Conservation (phyloP, 1,140 invertebrate species). For the Cherax destructor region DNA sequence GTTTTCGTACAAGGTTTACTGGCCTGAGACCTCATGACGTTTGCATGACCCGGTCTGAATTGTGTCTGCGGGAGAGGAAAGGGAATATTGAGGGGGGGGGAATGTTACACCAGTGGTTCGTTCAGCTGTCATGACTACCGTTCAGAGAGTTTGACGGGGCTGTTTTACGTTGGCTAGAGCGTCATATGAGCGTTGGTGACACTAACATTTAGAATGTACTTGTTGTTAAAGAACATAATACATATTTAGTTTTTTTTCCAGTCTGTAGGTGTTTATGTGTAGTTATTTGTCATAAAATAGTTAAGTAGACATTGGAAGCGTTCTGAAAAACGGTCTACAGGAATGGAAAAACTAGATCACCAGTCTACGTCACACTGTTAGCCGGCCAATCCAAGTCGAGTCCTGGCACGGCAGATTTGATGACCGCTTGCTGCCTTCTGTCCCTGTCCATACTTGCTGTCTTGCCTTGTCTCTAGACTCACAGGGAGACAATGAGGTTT, state of each 20-base stretch:
- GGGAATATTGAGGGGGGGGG: no score
- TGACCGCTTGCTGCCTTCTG: background rate
- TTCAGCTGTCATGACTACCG: no score
- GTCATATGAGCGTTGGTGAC: no score
- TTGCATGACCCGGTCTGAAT: slow-evolving; percentile 29
- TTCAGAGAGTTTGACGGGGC: no score
- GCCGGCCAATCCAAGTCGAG: slow-evolving; percentile 18
- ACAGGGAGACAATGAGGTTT: background rate
- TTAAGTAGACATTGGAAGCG: background rate
- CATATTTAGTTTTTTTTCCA: no score
- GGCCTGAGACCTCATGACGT: slow-evolving; percentile 15
- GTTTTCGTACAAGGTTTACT: background rate
- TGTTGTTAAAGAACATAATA: no score
- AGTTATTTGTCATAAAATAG: no score
- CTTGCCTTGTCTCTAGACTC: background rate
- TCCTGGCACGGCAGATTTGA: background rate
- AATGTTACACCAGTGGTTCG: no score
- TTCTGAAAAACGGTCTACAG: background rate
- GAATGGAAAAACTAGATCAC: background rate
- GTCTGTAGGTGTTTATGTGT: no score
- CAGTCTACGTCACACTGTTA: background rate
- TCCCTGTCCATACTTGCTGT: no score
- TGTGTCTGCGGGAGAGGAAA: background rate
- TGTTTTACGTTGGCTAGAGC: no score
- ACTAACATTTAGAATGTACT: no score